Conservation (phyloP, 2,113 vertebrate species). For the Benitochromis conjunctus region DNA sequence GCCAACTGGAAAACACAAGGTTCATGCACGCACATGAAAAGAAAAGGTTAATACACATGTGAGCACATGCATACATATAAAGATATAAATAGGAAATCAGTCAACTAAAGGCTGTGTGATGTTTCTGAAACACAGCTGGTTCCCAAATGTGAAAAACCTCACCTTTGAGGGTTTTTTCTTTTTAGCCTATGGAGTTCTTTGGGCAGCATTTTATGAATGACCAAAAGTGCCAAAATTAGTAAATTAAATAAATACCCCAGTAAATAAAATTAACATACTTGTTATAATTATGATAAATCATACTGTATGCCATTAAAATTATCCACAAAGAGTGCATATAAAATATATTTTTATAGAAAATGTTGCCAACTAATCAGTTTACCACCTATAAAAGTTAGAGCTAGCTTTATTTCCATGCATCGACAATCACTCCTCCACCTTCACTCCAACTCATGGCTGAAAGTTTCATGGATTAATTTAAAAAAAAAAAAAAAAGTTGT, state of each 20-base stretch:
- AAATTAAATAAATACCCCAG: neutral
- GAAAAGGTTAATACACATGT: neutral
- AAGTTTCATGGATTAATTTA: neutral
- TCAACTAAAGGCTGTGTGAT: neutral
- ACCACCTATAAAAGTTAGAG: neutral
- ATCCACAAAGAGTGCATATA: no score
- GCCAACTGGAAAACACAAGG: neutral
- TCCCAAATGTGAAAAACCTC: neutral
- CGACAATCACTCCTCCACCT: neutral
- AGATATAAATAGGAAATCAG: neutral
- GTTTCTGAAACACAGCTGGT: neutral
- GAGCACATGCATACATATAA: neutral
- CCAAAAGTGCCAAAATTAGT: neutral
- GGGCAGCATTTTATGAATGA: no score
- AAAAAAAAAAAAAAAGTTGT: fast-evolving
- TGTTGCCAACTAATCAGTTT: no score
- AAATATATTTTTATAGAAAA: no score
- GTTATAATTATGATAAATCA: no score
- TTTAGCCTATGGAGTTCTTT: neutral
- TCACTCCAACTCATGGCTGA: neutral
- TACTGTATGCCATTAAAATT: no score
- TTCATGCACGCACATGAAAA: neutral
- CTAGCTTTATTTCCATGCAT: neutral
- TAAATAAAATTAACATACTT: neutral
- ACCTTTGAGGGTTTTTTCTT: neutral